A percentile compares a stretch with the other conserved stretches of the same genome.
Evolutionary conservation across 1,140 invertebrate genomes (phyloP).

Genomic region (Adoxophyes honmai): DNA sequence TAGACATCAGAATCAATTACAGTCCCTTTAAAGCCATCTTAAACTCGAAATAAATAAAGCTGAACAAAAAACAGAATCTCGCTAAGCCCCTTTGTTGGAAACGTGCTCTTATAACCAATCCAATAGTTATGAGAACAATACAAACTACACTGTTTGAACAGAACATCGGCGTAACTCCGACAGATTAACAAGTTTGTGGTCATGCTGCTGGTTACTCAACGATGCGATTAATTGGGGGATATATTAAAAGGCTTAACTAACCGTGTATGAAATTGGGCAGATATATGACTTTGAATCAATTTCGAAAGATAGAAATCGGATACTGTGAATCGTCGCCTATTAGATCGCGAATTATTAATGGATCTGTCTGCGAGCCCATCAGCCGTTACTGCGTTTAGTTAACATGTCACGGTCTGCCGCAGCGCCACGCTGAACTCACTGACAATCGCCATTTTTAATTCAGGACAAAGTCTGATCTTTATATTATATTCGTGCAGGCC

Average conservation of each 20-base stretch:
- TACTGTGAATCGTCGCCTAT: constrained; percentile 6
- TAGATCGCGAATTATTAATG: constrained; percentile 13
- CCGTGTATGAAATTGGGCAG: not conserved
- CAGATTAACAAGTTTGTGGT: constrained; percentile 5
- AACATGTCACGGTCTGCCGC: constrained; percentile 1
- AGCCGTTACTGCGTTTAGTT: not conserved
- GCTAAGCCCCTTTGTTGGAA: too few species aligned
- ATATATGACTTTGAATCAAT: not conserved
- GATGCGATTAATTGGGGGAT: constrained; percentile 5
- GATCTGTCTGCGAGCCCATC: not conserved
- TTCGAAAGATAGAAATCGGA: not conserved
- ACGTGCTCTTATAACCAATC: too few species aligned
- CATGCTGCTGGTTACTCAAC: constrained; percentile 4
- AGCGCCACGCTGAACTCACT: not conserved
- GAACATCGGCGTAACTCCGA: not conserved
- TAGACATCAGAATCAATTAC: too few species aligned
- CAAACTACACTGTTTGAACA: not conserved
- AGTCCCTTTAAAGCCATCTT: too few species aligned
- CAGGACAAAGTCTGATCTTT: not conserved
- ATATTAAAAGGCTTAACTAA: constrained; percentile 9
- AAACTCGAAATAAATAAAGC: too few species aligned
- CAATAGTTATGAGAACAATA: not conserved
- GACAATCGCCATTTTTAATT: constrained; percentile 8
- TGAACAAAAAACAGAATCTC: too few species aligned
- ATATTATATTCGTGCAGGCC: too few species aligned